phyloP scores from a whole-genome alignment of 2,888 invertebrate genomes.

The Spicauda simplicius region DNA sequence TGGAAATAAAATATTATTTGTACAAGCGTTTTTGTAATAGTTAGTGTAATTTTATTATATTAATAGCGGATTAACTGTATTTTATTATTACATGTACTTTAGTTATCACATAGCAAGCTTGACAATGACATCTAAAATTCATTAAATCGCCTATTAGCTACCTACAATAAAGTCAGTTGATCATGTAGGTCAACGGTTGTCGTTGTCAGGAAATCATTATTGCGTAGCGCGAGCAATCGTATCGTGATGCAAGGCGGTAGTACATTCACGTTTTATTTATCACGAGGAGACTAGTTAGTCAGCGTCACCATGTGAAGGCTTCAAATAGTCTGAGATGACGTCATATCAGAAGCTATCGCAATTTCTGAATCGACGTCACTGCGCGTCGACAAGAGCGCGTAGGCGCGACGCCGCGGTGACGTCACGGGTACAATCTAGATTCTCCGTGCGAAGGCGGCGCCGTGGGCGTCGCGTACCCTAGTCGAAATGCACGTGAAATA shows the following conservation, averaged over 20 bases:
- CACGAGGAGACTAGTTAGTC: slow-evolving; percentile 46
- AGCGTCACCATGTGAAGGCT: slow-evolving; percentile 46
- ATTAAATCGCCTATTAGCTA: slow-evolving; percentile 42
- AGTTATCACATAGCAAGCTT: slow-evolving; percentile 5
- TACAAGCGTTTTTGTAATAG: too few relatives aligned
- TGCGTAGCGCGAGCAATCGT: slow-evolving; percentile 56
- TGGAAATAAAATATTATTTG: too few relatives aligned
- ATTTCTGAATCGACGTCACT: slow-evolving; percentile 68
- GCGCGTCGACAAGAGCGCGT: slow-evolving; percentile 67
- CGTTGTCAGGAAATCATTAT: slow-evolving; percentile 61
- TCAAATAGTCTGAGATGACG: slow-evolving; percentile 62
- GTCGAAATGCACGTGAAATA: slow-evolving; percentile 62
- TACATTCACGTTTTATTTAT: slow-evolving; percentile 53
- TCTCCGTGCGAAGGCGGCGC: slow-evolving; percentile 50
- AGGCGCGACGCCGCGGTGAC: slow-evolving; percentile 73
- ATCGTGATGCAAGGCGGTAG: slow-evolving; percentile 56
- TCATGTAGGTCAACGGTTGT: slow-evolving; percentile 61
- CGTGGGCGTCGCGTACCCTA: slow-evolving; percentile 55
- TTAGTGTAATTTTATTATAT: background rate
- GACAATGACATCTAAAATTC: slow-evolving; percentile 28
- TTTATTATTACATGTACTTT: background rate
- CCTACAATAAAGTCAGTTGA: slow-evolving; percentile 52
- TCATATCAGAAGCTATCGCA: slow-evolving; percentile 58
- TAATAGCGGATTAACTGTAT: background rate
- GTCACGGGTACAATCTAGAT: slow-evolving; percentile 71